phyloP scores from a whole-genome alignment of 2,113 vertebrate species.

The Sylvilagus bachmani region DNA sequence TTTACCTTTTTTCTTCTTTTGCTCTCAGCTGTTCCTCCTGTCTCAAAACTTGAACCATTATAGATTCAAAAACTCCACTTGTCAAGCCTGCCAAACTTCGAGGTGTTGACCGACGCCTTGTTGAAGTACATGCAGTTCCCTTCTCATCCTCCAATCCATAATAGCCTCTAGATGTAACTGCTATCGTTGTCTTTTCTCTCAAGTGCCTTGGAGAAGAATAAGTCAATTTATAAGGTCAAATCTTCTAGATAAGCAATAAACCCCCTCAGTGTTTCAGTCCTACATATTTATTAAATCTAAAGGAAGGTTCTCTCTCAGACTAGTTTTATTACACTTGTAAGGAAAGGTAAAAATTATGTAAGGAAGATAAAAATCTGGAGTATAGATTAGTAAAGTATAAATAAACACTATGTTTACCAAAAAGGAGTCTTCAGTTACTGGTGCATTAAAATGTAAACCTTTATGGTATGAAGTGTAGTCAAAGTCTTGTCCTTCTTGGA shows the following conservation, averaged over 20 bases:
- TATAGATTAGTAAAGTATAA: too few relatives aligned
- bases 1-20: constrained; percentile 97
- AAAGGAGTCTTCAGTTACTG: background rate
- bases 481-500: background rate
- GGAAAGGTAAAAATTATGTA: too few relatives aligned
- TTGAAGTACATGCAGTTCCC: constrained; percentile 89
- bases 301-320: constrained; percentile 16
- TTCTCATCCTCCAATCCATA: constrained; percentile 95
- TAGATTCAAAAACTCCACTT: constrained; percentile 93
- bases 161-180: constrained; percentile 94
- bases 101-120: constrained; percentile 92
- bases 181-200: constrained; percentile 96
- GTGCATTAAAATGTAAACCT: constrained; percentile 14
- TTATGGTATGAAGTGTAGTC: constrained; percentile 29
- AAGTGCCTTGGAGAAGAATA: constrained; percentile 91
- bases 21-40: constrained; percentile 96
- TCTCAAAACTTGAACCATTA: constrained; percentile 96
- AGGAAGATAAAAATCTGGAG: too few relatives aligned
- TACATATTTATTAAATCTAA: background rate
- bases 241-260: constrained; percentile 62
- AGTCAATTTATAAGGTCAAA: constrained; percentile 81
- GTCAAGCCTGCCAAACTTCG: constrained; percentile 93
- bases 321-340: background rate
- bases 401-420: too few relatives aligned
- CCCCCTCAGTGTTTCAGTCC: background rate